Evolutionary conservation across 2,888 invertebrate species (phyloP).

Genomic region (Trissolcus japonicus): DNA sequence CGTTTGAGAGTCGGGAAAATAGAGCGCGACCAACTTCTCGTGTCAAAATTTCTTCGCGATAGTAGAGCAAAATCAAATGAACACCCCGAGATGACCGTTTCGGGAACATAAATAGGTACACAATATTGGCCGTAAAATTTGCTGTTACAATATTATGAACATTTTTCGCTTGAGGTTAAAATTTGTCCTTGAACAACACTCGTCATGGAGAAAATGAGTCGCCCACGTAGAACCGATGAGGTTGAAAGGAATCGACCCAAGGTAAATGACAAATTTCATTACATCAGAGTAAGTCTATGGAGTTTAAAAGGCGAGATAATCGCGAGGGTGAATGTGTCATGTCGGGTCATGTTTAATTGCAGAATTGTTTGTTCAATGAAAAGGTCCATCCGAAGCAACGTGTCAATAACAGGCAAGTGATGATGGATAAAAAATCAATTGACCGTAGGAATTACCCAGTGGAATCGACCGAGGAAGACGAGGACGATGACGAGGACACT

Average conservation of each 20-base stretch:
- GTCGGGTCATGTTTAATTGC: not conserved
- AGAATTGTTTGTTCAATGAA: not conserved
- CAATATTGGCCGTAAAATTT: not conserved
- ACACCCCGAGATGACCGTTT: no score
- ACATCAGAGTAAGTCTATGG: no score
- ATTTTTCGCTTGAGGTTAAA: not conserved
- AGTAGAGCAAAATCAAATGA: not conserved
- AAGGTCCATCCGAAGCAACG: constrained; percentile 3
- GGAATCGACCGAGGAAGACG: constrained; percentile 39
- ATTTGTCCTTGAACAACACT: not conserved
- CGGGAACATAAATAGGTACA: no score
- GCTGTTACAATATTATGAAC: not conserved
- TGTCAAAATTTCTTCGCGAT: constrained; percentile 24
- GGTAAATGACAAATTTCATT: constrained; percentile 10
- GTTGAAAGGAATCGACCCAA: constrained; percentile 8
- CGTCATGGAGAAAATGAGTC: not conserved
- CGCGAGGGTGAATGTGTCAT: no score
- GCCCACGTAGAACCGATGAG: not conserved
- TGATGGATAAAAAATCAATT: constrained; percentile 12
- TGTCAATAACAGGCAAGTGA: constrained; percentile 9
- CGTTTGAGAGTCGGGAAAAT: not conserved
- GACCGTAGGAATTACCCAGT: constrained; percentile 12
- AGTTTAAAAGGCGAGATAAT: not conserved
- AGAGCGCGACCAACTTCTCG: constrained; percentile 24
- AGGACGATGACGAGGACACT: constrained; percentile 58